Conservation (phyloP, 2,797 vertebrate genomes). For the Tauraco hartlaubi region DNA sequence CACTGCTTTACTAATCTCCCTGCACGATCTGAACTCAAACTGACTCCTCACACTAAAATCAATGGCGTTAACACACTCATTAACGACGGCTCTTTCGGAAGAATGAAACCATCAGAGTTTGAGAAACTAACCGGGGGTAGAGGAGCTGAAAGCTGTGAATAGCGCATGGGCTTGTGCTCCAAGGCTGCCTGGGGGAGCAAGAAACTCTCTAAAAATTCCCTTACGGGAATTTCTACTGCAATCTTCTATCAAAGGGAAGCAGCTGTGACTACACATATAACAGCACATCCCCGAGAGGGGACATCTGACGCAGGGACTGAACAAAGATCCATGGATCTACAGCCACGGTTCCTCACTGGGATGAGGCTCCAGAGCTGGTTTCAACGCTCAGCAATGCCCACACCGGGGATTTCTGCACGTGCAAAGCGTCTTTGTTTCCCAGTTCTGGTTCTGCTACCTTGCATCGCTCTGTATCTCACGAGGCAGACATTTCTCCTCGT, state of each 20-base stretch:
- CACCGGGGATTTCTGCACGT: rapidly evolving
- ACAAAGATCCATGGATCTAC: not conserved
- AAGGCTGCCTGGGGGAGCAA: not conserved
- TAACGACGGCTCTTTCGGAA: not conserved
- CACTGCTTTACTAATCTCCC: constrained; percentile 31
- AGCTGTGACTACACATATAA: rapidly evolving
- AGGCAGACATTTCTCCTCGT: not conserved
- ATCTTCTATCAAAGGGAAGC: rapidly evolving
- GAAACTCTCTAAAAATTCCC: not conserved
- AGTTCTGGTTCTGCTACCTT: not conserved
- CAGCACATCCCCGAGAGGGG: not conserved
- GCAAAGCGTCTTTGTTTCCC: not conserved
- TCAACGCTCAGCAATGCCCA: rapidly evolving
- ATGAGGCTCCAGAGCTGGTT: not conserved
- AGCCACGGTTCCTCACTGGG: rapidly evolving
- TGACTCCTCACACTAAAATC: constrained; percentile 16
- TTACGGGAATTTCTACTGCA: not conserved
- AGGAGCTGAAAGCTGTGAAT: not conserved
- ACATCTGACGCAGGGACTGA: not conserved
- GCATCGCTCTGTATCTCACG: rapidly evolving
- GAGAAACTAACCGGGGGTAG: not conserved
- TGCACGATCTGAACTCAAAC: not conserved
- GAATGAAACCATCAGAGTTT: not conserved
- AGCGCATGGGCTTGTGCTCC: not conserved
- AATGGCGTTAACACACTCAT: constrained; percentile 2